Evolutionary conservation across 2,888 invertebrate species (phyloP).

Genomic region (Napeogenes inachia): DNA sequence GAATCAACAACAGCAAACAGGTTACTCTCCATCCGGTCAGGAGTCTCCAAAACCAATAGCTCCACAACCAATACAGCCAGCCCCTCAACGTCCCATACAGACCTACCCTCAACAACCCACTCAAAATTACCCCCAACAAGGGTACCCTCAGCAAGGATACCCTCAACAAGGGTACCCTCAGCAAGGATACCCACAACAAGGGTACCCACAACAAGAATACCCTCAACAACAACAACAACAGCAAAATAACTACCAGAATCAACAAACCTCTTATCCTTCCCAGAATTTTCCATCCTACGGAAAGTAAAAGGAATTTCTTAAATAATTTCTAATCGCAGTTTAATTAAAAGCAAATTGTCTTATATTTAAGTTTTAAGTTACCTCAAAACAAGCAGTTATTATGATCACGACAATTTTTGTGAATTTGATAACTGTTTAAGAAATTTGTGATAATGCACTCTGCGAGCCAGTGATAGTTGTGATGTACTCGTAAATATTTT

Average conservation of each 20-base stretch:
- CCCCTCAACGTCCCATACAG: constrained; percentile 28
- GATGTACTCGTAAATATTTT: constrained; percentile 35
- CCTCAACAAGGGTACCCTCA: constrained; percentile 37
- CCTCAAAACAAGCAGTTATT: constrained; percentile 46
- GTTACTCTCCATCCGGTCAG: constrained; percentile 30
- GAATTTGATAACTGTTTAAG: constrained; percentile 57
- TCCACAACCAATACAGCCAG: constrained; percentile 29
- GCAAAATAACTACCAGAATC: constrained; percentile 28
- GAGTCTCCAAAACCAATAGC: constrained; percentile 31
- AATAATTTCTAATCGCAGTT: neutral
- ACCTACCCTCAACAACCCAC: constrained; percentile 31
- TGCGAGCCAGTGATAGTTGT: constrained; percentile 35
- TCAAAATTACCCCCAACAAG: constrained; percentile 27
- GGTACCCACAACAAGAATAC: constrained; percentile 30
- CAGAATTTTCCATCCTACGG: constrained; percentile 16
- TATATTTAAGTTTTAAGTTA: constrained; percentile 18
- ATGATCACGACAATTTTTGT: constrained; percentile 65
- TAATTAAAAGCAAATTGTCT: constrained; percentile 2
- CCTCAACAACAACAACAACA: constrained; percentile 25
- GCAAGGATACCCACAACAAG: constrained; percentile 35
- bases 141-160: constrained; percentile 26
- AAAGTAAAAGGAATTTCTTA: constrained; percentile 11
- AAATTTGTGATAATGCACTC: constrained; percentile 32
- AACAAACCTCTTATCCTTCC: constrained; percentile 35
- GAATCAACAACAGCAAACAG: constrained; percentile 40